These are phyloP conservation scores for Apis florea DNA, from an alignment of 1,140 invertebrate species.

Conservation along the genomic window DNA sequence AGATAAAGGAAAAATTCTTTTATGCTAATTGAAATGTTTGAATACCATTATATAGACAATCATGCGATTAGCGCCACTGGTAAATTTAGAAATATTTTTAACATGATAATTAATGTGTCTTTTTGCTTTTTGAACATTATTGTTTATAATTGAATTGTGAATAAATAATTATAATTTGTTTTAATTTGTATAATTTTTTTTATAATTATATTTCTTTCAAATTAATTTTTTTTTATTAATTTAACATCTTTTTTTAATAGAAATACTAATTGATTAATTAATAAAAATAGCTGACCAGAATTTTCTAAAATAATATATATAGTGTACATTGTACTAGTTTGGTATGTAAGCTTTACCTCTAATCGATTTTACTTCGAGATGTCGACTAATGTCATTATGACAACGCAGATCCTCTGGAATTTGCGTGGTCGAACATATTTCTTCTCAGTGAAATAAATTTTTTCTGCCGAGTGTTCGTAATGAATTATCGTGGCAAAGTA, in stretches of 20 bases:
- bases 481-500: conserved; percentile 13
- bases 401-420: not conserved
- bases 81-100: conserved; percentile 24
- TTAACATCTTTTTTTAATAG: not conserved
- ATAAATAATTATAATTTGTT: not conserved
- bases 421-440: not conserved
- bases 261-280: not conserved
- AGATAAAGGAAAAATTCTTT: conserved; percentile 28
- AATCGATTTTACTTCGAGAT: conserved; percentile 24
- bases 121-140: not conserved
- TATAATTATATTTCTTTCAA: not conserved
- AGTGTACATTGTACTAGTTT: not conserved
- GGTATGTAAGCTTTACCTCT: not conserved
- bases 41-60: not conserved
- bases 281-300: not conserved
- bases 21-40: not conserved
- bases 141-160: not conserved
- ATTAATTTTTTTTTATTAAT: not conserved
- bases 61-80: conserved; percentile 28
- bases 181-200: too few species aligned
- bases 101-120: not conserved
- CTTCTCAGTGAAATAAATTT: not conserved
- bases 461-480: not conserved
- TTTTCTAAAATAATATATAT: not conserved
- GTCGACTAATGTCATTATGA: conserved; percentile 33